Base-by-base conservation (phyloP, 2,888 invertebrate genomes). In the Monoplex corrugatus region DNA sequence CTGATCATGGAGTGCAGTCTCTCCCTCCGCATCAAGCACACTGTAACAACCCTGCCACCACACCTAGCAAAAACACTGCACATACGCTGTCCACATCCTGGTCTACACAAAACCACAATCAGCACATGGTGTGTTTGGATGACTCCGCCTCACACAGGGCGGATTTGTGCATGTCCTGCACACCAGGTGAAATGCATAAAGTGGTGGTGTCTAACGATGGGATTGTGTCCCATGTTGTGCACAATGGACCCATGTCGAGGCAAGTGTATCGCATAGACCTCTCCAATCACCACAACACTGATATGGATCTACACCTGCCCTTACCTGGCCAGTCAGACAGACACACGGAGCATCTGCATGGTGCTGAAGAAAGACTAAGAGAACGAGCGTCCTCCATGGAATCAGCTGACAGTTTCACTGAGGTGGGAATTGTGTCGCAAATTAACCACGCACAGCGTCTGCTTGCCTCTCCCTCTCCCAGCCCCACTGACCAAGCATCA, bases 221-320 rank as follows among this genome's bases (percentile, higher is more conserved):
- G 40, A 32, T 19, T n/a, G 86, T 86, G 40, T 83, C 83, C 32
- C 85, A 85, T 3, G 85, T 85, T 32, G 40, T 68, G n/a, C 86
- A 68, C 43, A 68, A 63, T 10, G 63, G 68, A 35, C 68, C 68
- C 57, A 57, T 50, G 43, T 68, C 68, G 3, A n/a, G 43, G 19
- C 68, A 86, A 44, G 86, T 86, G 68, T 86, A 86, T n/a, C 86
- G 86, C n/a, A 68, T 86, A n/a, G 86, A 86, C 68, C 68, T 86
- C 43, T 86, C 84, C 35, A 57, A 38, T 10, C 84, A 57, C 6
- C 45, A 84, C 32, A 57, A 38, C 35, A 32, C 57, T 57, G 84
- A 84, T 0, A 84, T 57, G 84, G 84, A 38, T n/a, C 57, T 45
- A 28, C 10, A 84, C 38, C 28, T 45, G 57, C 35, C 10, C 23